A percentile compares a stretch with the other conserved stretches of the same genome.
These are phyloP conservation scores for Diplazon laetatorius DNA, from an alignment of 2,888 invertebrate species.

Conservation along the genomic window DNA sequence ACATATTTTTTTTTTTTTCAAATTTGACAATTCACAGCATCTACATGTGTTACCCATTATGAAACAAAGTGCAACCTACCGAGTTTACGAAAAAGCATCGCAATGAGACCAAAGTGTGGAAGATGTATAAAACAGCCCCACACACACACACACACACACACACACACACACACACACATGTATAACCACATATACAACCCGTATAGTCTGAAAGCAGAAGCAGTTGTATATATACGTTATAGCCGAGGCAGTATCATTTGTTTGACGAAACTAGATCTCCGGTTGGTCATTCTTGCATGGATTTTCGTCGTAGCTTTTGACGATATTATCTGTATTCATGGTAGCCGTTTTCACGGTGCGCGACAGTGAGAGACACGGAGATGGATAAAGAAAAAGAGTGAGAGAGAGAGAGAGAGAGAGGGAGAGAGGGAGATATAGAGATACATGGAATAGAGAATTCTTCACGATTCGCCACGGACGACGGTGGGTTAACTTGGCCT, in stretches of 20 bases:
- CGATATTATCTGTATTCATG: constrained; percentile 69
- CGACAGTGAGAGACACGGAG: no score
- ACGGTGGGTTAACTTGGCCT: constrained; percentile 62
- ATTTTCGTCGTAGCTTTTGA: constrained; percentile 71
- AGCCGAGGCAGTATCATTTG: constrained; percentile 44
- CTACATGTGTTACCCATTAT: constrained; percentile 24
- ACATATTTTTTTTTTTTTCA: no score
- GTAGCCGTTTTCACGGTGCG: constrained; percentile 62
- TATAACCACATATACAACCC: not conserved
- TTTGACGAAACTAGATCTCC: constrained; percentile 71
- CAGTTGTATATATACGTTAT: constrained; percentile 4
- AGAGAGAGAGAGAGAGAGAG: no score
- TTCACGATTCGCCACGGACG: constrained; percentile 73
- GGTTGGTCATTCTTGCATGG: constrained; percentile 71
- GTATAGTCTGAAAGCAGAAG: constrained; percentile 15
- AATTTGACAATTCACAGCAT: constrained; percentile 1
- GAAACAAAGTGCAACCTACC: constrained; percentile 34
- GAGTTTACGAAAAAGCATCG: constrained; percentile 50
- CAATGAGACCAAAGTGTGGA: constrained; percentile 31
- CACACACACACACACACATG: not conserved
- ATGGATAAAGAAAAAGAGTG: no score
- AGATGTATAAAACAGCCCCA: not conserved
- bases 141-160: not conserved
- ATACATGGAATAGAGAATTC: no score
- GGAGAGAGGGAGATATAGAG: no score